A percentile compares a stretch with the other conserved stretches of the same genome.
phyloP scores from a whole-genome alignment of 2,797 vertebrate genomes.

The Falco novaeseelandiae region DNA sequence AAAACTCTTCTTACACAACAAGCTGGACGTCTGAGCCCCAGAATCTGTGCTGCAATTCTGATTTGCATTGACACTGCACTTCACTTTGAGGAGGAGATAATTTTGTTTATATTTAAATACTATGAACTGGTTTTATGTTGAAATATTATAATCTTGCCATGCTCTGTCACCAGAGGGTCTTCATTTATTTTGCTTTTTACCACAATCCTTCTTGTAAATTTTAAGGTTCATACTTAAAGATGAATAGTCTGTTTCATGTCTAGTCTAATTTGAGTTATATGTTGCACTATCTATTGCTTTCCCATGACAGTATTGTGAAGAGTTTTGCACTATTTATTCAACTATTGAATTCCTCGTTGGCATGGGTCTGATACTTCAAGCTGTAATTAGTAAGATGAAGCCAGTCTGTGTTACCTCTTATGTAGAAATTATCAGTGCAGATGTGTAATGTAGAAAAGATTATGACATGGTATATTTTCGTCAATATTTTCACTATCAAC shows the following conservation, averaged over 20 bases:
- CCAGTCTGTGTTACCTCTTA: not conserved
- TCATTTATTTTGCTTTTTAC: not conserved
- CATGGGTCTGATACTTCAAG: not conserved
- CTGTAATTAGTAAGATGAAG: not conserved
- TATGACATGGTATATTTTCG: not conserved
- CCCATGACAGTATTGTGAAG: not conserved
- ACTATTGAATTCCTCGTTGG: not conserved
- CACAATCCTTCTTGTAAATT: not conserved
- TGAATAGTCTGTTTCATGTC: not conserved
- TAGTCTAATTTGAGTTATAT: not conserved
- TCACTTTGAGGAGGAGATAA: not conserved
- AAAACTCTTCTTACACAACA: not conserved
- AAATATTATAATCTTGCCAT: not conserved
- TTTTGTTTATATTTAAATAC: not conserved
- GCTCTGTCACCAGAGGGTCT: not conserved
- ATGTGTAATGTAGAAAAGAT: not conserved
- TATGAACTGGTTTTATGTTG: not conserved
- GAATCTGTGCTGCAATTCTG: not conserved
- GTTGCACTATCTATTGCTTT: not conserved
- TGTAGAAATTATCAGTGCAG: not conserved
- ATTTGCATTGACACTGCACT: not conserved
- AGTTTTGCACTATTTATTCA: not conserved
- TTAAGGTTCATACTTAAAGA: not conserved
- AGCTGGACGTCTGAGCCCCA: not conserved
- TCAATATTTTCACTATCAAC: not conserved